Percentiles rank a stretch among this genome's conserved stretches.
phyloP scores from a whole-genome alignment of 1,140 invertebrate species.

The Drosophila nigrodunni region DNA sequence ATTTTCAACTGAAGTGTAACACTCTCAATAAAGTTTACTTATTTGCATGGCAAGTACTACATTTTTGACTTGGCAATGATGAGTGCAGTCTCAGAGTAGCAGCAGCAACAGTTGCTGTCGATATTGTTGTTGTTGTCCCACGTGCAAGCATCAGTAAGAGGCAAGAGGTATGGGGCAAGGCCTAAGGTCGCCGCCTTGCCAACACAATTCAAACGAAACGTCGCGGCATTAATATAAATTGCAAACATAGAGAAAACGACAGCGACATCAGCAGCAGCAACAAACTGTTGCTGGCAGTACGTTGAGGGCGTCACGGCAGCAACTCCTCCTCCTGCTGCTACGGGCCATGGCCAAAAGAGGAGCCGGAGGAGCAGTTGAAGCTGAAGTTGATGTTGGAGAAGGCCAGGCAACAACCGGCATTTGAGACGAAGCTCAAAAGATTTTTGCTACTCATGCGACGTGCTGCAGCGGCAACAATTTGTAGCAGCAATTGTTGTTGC shows the following conservation, averaged over 20 bases:
- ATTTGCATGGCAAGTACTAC: conserved; percentile 16
- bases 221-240: conserved; percentile 53
- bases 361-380: background rate
- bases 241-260: conserved; percentile 46
- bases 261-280: conserved; percentile 24
- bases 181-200: conserved; percentile 33
- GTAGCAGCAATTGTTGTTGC: conserved; percentile 40
- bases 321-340: conserved; percentile 20
- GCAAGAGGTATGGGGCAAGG: conserved; percentile 14
- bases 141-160: conserved; percentile 5
- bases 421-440: conserved; percentile 46
- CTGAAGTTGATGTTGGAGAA: background rate
- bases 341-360: conserved; percentile 6
- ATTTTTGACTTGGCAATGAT: background rate
- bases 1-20: conserved; percentile 3
- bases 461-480: conserved; percentile 43
- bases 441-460: conserved; percentile 47
- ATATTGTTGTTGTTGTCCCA: conserved; percentile 15
- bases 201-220: conserved; percentile 46
- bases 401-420: conserved; percentile 28
- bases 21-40: conserved; percentile 1
- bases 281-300: conserved; percentile 20
- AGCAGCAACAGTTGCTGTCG: background rate
- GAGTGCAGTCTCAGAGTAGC: background rate
- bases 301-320: conserved; percentile 39